Base-by-base conservation (phyloP, 2,113 vertebrate species). In the Microtus oregoni region DNA sequence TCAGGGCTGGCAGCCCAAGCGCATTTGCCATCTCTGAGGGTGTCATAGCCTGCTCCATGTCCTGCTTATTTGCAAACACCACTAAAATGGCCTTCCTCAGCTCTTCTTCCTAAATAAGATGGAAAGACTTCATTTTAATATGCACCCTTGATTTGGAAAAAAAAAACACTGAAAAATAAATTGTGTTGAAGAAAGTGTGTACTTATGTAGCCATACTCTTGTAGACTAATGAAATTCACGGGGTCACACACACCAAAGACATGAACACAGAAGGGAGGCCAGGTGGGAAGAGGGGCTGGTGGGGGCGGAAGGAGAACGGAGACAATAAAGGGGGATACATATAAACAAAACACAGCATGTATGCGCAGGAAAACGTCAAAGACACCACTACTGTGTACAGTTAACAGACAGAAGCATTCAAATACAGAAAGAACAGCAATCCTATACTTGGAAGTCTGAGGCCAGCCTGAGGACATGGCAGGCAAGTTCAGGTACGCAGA, bases 61-160 rank as follows among this genome's bases (percentile, higher is more conserved):
- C 99, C 98, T 99, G 99, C 94, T 99, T 99, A 97, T 99, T 99
- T 58, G 99, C 99, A 98, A 99, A 99, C 81, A 99, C 99, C 96
- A 99, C 99, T 95, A 99, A 98, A 98, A 99, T 99, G 9, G 99
- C 99, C 98, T 99, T 99, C 98, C 99, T 99, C 97, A 99, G 97
- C 97, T 99, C 99, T 92, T 99, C 99, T 94, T 99, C 99, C 99
- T 99, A 97, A 86, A 92, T 58, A 88, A 95, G 65, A 90, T 44
- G 12, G 41, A 73, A 96, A n/a, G 41, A 92, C 3, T 87, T 90
- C 55, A 89, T 68, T 88, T 52, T 44, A 91, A 13, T 68, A 44
- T 89, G 83, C 38, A 83, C 19, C 26, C 61, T 38, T 58, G 55
- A 92, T 7, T 86, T 94, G 41, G 72, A 7, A 55, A 78, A 41